Evolutionary conservation across 2,797 vertebrate genomes (phyloP).

Genomic region (Astyanax mexicanus): DNA sequence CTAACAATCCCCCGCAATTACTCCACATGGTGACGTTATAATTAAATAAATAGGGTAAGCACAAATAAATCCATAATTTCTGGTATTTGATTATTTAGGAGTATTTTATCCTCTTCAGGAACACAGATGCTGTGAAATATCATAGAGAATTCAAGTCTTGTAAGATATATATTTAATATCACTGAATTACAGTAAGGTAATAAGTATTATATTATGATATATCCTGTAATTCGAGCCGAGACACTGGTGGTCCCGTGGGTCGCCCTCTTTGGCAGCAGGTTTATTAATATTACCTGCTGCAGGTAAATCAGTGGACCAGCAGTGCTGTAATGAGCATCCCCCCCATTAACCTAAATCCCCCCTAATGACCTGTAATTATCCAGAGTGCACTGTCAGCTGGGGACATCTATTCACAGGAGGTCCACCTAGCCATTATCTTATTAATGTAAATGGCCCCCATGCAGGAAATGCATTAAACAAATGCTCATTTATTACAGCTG

Average conservation of each 20-base stretch:
- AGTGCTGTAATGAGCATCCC: slow-evolving; percentile 53
- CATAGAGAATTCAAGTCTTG: too few relatives aligned
- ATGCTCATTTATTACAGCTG: slow-evolving; percentile 44
- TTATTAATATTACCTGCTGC: slow-evolving; percentile 28
- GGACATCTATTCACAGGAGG: slow-evolving; percentile 54
- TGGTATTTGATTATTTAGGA: too few relatives aligned
- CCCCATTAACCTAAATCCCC: slow-evolving; percentile 66
- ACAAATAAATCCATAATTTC: too few relatives aligned
- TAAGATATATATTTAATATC: too few relatives aligned
- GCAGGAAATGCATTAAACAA: slow-evolving; percentile 37
- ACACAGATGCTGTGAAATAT: too few relatives aligned
- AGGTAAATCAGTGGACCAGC: slow-evolving; percentile 43
- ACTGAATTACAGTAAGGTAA: too few relatives aligned
- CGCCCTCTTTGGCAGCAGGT: slow-evolving; percentile 10
- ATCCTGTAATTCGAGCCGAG: too few relatives aligned
- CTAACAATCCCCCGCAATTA: too few relatives aligned
- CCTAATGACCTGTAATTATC: slow-evolving; percentile 68
- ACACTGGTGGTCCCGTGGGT: slow-evolving; percentile 25
- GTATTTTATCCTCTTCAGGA: too few relatives aligned
- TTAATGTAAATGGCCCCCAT: slow-evolving; percentile 57
- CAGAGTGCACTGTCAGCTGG: slow-evolving; percentile 65
- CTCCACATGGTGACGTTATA: too few relatives aligned
- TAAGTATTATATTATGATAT: too few relatives aligned
- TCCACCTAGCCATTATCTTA: slow-evolving; percentile 43
- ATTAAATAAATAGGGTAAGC: too few relatives aligned